Percentiles rank a stretch among this genome's conserved stretches.
phyloP scores from a whole-genome alignment of 2,113 vertebrate genomes.

The Sinosuthora webbiana region DNA sequence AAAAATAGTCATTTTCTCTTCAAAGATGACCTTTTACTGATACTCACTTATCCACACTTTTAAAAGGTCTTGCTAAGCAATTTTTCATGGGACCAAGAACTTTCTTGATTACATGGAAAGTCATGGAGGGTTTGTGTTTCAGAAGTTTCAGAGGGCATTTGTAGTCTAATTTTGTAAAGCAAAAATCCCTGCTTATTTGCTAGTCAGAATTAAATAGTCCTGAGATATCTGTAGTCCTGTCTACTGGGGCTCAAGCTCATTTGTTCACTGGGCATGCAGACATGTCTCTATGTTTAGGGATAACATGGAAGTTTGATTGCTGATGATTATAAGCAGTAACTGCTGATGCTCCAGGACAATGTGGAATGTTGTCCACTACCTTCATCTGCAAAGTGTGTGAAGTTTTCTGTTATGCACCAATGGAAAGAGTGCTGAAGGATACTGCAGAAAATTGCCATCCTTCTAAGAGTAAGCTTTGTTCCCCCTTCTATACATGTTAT shows the following conservation, averaged over 20 bases:
- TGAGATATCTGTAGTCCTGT: background rate
- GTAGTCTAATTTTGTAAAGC: background rate
- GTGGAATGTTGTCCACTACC: background rate
- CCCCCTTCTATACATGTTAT: background rate
- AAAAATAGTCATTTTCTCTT: background rate
- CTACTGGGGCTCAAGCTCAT: background rate
- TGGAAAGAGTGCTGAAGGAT: background rate
- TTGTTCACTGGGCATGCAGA: background rate
- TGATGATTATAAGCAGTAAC: background rate
- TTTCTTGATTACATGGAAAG: background rate
- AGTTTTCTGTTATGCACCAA: rapidly evolving
- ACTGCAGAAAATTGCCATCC: background rate
- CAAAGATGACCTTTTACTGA: background rate
- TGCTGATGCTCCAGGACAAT: background rate
- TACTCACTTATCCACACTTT: rapidly evolving
- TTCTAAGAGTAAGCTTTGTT: background rate
- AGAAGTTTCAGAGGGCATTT: background rate
- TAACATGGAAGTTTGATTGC: background rate
- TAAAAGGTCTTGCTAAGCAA: background rate
- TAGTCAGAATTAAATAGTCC: background rate
- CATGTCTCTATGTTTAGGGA: background rate
- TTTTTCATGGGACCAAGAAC: background rate
- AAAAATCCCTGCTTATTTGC: background rate
- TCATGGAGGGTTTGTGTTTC: background rate
- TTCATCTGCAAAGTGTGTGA: background rate